These are phyloP conservation scores for Melanostoma scalare DNA, from an alignment of 2,888 invertebrate species.

Conservation along the genomic window DNA sequence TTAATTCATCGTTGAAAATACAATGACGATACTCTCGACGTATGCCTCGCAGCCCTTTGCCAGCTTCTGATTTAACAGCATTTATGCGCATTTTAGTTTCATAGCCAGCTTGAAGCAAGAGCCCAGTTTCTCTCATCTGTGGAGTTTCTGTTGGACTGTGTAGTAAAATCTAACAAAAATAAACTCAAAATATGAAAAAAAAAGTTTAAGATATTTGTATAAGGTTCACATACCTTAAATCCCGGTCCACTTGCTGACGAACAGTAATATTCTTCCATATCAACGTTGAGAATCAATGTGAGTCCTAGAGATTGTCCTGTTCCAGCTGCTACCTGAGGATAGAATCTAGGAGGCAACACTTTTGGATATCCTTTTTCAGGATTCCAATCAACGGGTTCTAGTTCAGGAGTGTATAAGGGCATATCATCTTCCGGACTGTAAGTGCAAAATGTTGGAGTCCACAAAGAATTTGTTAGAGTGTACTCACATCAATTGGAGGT, in stretches of 20 bases:
- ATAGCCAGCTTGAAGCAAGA: slow-evolving; percentile 76
- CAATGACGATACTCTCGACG: slow-evolving; percentile 83
- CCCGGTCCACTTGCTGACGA: slow-evolving; percentile 87
- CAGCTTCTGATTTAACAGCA: slow-evolving; percentile 77
- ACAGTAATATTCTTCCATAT: slow-evolving; percentile 89
- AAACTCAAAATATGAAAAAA: neutral
- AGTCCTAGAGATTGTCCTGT: slow-evolving; percentile 89
- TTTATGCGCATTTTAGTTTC: slow-evolving; percentile 79
- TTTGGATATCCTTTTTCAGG: slow-evolving; percentile 87
- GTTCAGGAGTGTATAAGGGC: neutral
- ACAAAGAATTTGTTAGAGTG: neutral
- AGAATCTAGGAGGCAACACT: slow-evolving; percentile 83
- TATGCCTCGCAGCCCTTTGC: slow-evolving; percentile 75
- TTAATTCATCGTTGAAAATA: slow-evolving; percentile 87
- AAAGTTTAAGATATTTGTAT: neutral
- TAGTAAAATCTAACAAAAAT: slow-evolving; percentile 73
- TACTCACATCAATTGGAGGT: slow-evolving; percentile 72
- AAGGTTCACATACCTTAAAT: slow-evolving; percentile 75
- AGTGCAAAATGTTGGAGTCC: too few relatives aligned
- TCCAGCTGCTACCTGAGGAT: slow-evolving; percentile 83
- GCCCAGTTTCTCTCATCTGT: slow-evolving; percentile 78
- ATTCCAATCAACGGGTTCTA: slow-evolving; percentile 85
- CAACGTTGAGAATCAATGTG: slow-evolving; percentile 87
- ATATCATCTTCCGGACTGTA: neutral
- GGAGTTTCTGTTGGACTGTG: slow-evolving; percentile 79